Evolutionary conservation across 64 coral and sea anemone species (phyloP), one percentile per base, ranked within the genome.

Genomic region (Montipora capricornis): DNA sequence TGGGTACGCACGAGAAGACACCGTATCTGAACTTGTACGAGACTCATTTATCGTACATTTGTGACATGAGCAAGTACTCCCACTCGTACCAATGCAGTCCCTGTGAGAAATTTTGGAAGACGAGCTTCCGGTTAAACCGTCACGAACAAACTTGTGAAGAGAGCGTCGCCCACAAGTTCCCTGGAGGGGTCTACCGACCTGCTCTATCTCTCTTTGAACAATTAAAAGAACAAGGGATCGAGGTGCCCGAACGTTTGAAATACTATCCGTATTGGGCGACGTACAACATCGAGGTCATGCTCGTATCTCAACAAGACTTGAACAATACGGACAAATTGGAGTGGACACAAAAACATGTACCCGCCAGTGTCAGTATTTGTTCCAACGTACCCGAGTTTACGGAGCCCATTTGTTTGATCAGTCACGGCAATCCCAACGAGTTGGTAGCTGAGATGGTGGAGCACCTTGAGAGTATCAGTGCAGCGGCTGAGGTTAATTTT

Each of bases 1-100:
- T 26, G 24, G 24, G 24, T 26, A 26, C 24, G 0, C 24, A 52
- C 46, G 7, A 10, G 13, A 77, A 14, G 53, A 91, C 82, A 1
- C 5, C 91, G 1, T 87, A 81, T 45, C 49, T 91, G 4, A 95
- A 91, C 94, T 51, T 95, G 1, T 73, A 91, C 89, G 68, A 91
- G 49, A 83, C 79, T 19, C 88, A 95, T 64, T 95, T 95, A 68
- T 87, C 88, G 59, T 91, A 91, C 59, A 91, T 95, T n/a, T 82
- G 53, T 15, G 49, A 76, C 16, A 16, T 93, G 6, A 20, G 8
- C 20, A 9, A 49, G 14, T 95, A 95, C 71, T 81, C 89, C n/a
- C 88, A 92, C 6, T 95, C 90, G 20, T 95, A 26, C 48, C 58
- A 49, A 6, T 95, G 86, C 83, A 89, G 75, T 9, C n/a, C 78